Conservation (phyloP, 2,113 vertebrate genomes). For the Tragulus kanchil region DNA sequence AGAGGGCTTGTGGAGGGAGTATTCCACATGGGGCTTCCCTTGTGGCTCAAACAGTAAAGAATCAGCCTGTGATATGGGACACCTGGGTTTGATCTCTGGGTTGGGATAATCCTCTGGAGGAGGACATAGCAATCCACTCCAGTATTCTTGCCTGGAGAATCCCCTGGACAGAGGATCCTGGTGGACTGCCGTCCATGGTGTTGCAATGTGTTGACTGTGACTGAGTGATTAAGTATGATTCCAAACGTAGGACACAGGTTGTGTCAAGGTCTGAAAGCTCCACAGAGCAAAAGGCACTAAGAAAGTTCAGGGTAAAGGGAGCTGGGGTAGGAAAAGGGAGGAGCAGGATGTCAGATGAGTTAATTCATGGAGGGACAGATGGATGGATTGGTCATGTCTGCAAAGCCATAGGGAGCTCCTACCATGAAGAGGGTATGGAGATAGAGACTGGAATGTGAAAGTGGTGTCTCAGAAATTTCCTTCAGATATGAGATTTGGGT, state of each 20-base stretch:
- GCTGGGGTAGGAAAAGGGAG: background rate
- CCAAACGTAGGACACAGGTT: background rate
- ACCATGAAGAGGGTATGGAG: background rate
- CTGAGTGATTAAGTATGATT: too few relatives aligned
- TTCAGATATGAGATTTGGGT: background rate
- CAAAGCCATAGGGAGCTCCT: background rate
- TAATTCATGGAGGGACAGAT: background rate
- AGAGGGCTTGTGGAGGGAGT: background rate
- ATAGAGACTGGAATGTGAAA: background rate
- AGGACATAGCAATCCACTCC: too few relatives aligned
- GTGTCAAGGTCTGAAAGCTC: background rate
- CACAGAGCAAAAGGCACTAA: background rate
- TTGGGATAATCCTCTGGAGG: too few relatives aligned
- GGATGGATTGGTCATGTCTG: background rate
- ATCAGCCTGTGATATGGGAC: too few relatives aligned
- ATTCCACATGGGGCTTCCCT: background rate
- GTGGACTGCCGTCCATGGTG: too few relatives aligned
- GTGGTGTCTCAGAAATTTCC: background rate
- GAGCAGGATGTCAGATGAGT: background rate
- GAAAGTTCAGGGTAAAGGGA: background rate
- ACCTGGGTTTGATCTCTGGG: too few relatives aligned
- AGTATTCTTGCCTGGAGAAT: too few relatives aligned
- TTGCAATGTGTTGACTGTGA: too few relatives aligned
- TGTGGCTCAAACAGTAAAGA: too few relatives aligned
- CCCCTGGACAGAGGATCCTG: too few relatives aligned